Evolutionary conservation across 2,888 invertebrate genomes (phyloP).

Genomic region (Lycocerus yunnanus): DNA sequence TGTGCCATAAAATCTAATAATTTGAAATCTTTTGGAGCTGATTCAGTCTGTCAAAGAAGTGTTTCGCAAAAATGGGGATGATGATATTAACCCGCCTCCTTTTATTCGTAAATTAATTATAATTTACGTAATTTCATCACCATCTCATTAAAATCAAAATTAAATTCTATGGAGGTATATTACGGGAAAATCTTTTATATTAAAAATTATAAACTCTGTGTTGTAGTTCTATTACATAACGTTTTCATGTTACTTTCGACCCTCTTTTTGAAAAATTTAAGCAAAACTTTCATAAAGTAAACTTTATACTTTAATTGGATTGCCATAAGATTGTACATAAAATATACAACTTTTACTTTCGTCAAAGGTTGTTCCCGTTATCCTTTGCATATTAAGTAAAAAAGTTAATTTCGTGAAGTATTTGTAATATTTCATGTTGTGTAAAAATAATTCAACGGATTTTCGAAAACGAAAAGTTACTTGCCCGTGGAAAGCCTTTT

Average conservation of each 20-base stretch:
- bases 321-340: slow-evolving; percentile 8
- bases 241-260: neutral
- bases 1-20: slow-evolving; percentile 8
- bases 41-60: slow-evolving; percentile 12
- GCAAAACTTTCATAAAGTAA: neutral
- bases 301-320: slow-evolving; percentile 10
- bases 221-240: neutral
- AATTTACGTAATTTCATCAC: neutral
- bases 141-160: neutral
- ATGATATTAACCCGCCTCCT: neutral
- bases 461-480: neutral
- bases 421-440: neutral
- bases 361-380: neutral
- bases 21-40: slow-evolving; percentile 3
- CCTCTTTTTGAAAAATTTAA: neutral
- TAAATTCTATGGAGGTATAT: neutral
- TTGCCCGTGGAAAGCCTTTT: neutral
- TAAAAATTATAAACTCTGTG: neutral
- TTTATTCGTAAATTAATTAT: slow-evolving; percentile 1
- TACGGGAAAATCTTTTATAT: neutral
- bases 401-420: neutral
- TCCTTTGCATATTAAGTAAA: slow-evolving; percentile 13
- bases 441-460: neutral
- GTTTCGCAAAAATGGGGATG: slow-evolving; percentile 12
- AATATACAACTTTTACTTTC: slow-evolving; percentile 11